Evolutionary conservation across 2,888 invertebrate species (phyloP).

Genomic region (Pseudococcus longispinus): DNA sequence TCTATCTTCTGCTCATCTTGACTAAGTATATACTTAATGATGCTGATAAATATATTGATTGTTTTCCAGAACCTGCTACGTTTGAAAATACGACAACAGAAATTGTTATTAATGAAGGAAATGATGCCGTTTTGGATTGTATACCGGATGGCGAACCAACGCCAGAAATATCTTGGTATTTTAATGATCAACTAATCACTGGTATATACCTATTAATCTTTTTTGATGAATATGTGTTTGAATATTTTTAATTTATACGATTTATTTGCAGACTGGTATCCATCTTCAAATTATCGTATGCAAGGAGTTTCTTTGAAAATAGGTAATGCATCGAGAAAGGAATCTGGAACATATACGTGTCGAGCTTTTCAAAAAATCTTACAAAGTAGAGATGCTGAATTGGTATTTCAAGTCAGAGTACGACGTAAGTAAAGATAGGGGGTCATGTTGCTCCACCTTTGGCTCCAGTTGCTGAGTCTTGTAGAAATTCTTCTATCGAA

Average conservation of each 20-base stretch:
- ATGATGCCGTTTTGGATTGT: conserved; percentile 32
- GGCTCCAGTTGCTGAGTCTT: too few relatives aligned
- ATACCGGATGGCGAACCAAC: conserved; percentile 47
- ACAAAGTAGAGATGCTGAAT: conserved; percentile 49
- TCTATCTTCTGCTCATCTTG: not conserved
- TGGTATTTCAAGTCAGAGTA: conserved; percentile 14
- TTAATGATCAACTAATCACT: conserved; percentile 21
- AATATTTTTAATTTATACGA: not conserved
- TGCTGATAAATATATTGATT: not conserved
- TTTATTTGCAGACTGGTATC: not conserved
- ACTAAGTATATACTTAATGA: not conserved
- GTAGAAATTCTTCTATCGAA: too few relatives aligned
- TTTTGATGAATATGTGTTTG: too few relatives aligned
- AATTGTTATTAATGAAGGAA: conserved; percentile 6
- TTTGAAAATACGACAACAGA: conserved; percentile 7
- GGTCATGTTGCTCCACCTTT: too few relatives aligned
- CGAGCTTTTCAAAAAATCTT: conserved; percentile 55
- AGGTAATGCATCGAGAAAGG: conserved; percentile 2
- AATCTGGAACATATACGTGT: conserved; percentile 50
- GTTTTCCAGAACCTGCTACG: conserved; percentile 36
- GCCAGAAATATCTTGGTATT: conserved; percentile 48
- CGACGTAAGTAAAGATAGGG: conserved; percentile 35
- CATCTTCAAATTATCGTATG: not conserved
- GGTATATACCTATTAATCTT: too few relatives aligned
- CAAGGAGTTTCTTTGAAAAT: conserved; percentile 35